phyloP scores from a whole-genome alignment of 2,888 invertebrate species.

The Hipparchia sbordonii region DNA sequence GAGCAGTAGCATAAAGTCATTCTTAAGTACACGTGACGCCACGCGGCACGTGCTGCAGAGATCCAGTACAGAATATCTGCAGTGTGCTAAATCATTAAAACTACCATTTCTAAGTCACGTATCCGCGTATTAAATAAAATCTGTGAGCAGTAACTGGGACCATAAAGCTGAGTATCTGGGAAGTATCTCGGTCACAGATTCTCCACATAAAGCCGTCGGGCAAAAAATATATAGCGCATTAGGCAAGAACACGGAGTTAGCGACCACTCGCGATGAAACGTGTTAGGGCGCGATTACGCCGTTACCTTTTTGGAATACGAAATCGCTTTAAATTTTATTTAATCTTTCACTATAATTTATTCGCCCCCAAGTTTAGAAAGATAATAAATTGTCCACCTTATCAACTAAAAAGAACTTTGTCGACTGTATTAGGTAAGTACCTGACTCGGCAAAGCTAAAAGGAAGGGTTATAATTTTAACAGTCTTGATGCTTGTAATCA shows the following conservation, averaged over 20 bases:
- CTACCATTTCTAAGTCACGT: conserved; percentile 23
- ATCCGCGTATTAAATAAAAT: conserved; percentile 26
- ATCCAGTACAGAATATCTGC: background rate
- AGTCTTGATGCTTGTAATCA: no score
- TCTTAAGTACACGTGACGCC: no score
- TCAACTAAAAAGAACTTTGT: no score
- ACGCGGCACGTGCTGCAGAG: no score
- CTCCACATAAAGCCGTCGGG: conserved; percentile 27
- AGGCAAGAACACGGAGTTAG: conserved; percentile 29
- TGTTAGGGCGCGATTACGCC: conserved; percentile 19
- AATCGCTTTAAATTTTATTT: background rate
- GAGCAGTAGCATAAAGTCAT: no score
- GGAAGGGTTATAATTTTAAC: background rate
- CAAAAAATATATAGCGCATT: conserved; percentile 33
- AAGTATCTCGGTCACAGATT: conserved; percentile 33
- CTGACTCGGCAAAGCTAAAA: no score
- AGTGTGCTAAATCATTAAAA: conserved; percentile 10
- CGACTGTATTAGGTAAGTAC: no score
- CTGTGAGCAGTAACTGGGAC: conserved; percentile 10
- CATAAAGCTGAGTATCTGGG: conserved; percentile 20
- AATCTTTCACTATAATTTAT: background rate
- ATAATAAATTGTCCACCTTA: no score
- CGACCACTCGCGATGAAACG: conserved; percentile 17
- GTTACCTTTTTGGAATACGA: background rate
- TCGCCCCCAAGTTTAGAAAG: no score